phyloP scores from a whole-genome alignment of 1,140 invertebrate genomes.

The Scaptomyza montana region DNA sequence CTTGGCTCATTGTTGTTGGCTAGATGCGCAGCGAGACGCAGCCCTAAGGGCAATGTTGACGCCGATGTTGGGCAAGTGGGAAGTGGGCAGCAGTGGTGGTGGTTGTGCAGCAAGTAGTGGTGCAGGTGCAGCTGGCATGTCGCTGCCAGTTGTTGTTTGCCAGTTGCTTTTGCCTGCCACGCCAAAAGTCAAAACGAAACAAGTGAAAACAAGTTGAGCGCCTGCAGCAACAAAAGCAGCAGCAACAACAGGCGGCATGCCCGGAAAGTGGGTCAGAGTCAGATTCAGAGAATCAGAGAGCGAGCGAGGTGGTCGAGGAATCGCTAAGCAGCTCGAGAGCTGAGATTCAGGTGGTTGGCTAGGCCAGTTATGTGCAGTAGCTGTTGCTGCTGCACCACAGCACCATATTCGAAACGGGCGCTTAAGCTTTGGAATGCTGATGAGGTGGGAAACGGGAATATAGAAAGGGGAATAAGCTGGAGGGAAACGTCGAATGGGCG shows the following conservation, averaged over 20 bases:
- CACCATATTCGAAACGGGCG: constrained; percentile 42
- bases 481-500: constrained; percentile 12
- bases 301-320: not conserved
- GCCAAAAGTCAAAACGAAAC: constrained; percentile 68
- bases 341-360: constrained; percentile 67
- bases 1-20: not conserved
- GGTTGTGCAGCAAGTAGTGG: constrained; percentile 14
- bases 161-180: constrained; percentile 34
- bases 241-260: constrained; percentile 20
- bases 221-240: constrained; percentile 45
- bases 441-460: constrained; percentile 32
- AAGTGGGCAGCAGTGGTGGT: constrained; percentile 8
- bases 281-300: constrained; percentile 25
- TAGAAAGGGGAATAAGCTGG: constrained; percentile 40
- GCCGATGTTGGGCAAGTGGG: not conserved
- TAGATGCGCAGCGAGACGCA: constrained; percentile 18
- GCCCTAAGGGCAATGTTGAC: constrained; percentile 43
- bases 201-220: constrained; percentile 80
- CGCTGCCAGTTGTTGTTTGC: constrained; percentile 22
- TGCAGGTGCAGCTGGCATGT: constrained; percentile 26
- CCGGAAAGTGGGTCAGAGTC: constrained; percentile 73
- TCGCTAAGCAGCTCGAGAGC: constrained; percentile 33
- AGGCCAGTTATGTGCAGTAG: constrained; percentile 42
- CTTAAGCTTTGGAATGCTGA: constrained; percentile 33
- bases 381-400: constrained; percentile 25